Evolutionary conservation across 37 sponge, comb jelly and placozoan species (phyloP).

Genomic region (Corticium candelabrum): DNA sequence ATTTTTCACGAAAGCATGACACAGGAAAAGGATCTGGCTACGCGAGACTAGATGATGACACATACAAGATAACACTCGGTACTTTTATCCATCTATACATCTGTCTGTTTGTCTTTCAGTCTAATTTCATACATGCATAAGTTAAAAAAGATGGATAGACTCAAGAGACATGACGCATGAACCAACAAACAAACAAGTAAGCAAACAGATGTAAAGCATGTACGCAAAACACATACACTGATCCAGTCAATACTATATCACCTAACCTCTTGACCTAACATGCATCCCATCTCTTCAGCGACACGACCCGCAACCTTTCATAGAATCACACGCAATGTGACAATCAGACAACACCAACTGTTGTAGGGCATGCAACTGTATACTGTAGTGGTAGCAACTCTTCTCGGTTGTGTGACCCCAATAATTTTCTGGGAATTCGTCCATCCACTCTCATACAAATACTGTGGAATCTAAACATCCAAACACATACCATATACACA

Average conservation of each 20-base stretch:
- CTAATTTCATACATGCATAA: too few species aligned
- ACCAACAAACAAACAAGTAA: background rate
- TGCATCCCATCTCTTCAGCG: slow-evolving; percentile 71
- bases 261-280: slow-evolving; percentile 57
- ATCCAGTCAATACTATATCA: background rate
- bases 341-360: background rate
- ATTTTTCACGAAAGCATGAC: too few species aligned
- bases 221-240: background rate
- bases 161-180: too few species aligned
- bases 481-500: background rate
- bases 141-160: too few species aligned
- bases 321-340: background rate
- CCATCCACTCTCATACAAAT: slow-evolving; percentile 84
- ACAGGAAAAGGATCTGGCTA: background rate
- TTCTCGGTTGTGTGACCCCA: slow-evolving; percentile 81
- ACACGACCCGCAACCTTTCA: slow-evolving; percentile 81
- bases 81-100: too few species aligned
- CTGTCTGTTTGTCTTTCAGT: too few species aligned
- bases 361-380: background rate
- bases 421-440: slow-evolving; percentile 46
- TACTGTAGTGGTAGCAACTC: slow-evolving; percentile 80
- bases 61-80: too few species aligned
- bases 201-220: too few species aligned
- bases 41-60: too few species aligned
- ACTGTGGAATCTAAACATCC: slow-evolving; percentile 57